These are phyloP conservation scores for Dermatemys mawii DNA, from an alignment of 2,113 vertebrate species.

Conservation along the genomic window DNA sequence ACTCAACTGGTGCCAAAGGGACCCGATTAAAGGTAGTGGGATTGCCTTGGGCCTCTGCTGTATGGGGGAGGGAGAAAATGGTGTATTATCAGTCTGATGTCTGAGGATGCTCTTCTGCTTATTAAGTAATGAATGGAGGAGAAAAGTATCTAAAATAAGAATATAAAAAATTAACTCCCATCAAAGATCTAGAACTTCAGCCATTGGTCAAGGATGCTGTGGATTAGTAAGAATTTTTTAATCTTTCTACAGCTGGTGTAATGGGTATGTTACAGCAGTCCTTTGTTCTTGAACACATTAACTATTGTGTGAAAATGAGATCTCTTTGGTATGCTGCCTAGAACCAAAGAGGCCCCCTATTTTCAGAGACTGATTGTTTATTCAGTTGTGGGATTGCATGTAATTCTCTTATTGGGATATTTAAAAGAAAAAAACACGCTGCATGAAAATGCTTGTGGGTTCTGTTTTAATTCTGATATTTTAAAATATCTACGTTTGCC, in stretches of 20 bases:
- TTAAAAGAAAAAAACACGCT: neutral
- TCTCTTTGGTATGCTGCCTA: neutral
- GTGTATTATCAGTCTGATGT: accelerated
- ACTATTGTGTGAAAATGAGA: neutral
- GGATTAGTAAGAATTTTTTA: neutral
- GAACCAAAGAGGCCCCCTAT: neutral
- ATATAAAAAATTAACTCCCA: neutral
- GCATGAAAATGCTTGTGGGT: neutral
- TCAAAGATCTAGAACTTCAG: neutral
- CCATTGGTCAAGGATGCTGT: neutral
- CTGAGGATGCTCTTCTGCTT: neutral
- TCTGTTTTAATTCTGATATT: neutral
- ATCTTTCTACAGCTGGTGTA: neutral
- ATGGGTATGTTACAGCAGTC: neutral
- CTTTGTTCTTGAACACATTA: neutral
- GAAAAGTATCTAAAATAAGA: neutral
- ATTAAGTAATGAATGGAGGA: neutral
- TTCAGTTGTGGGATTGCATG: neutral
- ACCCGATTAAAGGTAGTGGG: slow-evolving; percentile 92
- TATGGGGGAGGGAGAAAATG: neutral
- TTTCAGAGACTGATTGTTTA: neutral
- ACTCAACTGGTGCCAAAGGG: slow-evolving; percentile 98
- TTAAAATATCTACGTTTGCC: neutral
- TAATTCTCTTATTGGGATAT: neutral
- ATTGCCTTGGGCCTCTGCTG: accelerated